These are phyloP conservation scores for Drosophila phalerata DNA, from an alignment of 2,888 invertebrate genomes.

Conservation along the genomic window DNA sequence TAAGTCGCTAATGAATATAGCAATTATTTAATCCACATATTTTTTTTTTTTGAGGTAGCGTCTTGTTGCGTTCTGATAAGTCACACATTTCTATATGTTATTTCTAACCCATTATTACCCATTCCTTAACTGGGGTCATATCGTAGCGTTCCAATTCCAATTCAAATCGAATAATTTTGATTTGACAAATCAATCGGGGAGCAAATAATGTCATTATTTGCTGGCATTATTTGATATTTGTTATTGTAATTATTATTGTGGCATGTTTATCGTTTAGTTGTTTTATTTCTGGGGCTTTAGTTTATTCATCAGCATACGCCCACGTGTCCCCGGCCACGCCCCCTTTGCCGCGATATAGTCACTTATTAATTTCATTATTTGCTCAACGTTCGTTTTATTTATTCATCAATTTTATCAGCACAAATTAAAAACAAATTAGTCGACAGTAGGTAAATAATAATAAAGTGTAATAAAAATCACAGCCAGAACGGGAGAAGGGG, in stretches of 20 bases:
- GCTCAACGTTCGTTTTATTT: constrained; percentile 67
- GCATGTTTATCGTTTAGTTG: constrained; percentile 60
- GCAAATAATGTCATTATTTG: constrained; percentile 66
- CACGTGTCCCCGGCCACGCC: not conserved
- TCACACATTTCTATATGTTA: not conserved
- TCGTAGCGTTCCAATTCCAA: constrained; percentile 21
- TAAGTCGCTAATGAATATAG: no score
- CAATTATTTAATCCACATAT: no score
- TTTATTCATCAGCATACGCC: constrained; percentile 25
- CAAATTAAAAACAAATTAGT: constrained; percentile 83
- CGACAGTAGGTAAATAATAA: constrained; percentile 81
- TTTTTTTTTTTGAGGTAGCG: constrained; percentile 12
- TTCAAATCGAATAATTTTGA: constrained; percentile 62
- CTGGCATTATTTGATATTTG: constrained; percentile 49
- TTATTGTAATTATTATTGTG: constrained; percentile 61
- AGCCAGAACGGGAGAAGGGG: constrained; percentile 18
- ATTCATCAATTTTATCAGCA: constrained; percentile 78
- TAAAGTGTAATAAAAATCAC: constrained; percentile 79
- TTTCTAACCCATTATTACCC: constrained; percentile 3
- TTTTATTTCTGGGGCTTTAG: constrained; percentile 24
- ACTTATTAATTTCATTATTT: constrained; percentile 77
- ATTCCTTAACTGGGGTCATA: constrained; percentile 1
- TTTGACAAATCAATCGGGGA: constrained; percentile 80
- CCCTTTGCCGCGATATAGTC: constrained; percentile 16
- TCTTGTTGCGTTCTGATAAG: constrained; percentile 10